Evolutionary conservation across 2,113 vertebrate genomes (phyloP).

Genomic region (Furnarius figulus): DNA sequence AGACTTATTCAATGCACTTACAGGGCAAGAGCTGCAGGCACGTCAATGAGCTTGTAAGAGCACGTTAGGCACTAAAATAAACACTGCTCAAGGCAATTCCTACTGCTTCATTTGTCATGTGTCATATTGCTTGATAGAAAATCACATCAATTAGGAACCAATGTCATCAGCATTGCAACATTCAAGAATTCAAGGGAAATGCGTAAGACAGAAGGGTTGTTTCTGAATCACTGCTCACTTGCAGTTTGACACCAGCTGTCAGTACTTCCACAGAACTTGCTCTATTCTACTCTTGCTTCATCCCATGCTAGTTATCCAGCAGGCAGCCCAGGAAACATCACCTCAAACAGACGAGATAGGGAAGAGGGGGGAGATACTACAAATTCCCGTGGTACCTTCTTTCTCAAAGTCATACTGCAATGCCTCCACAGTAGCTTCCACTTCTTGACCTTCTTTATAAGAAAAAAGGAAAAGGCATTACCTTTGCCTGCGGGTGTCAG

Average conservation of each 20-base stretch:
- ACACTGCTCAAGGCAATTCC: neutral
- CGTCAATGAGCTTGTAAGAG: neutral
- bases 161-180: neutral
- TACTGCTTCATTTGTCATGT: neutral
- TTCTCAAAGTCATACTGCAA: neutral
- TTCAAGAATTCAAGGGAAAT: neutral
- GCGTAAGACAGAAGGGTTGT: neutral
- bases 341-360: neutral
- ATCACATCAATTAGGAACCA: neutral
- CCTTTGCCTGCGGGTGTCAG: neutral
- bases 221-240: neutral
- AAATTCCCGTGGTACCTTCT: neutral
- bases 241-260: neutral
- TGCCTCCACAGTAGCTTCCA: neutral
- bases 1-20: neutral
- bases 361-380: rapidly evolving
- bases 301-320: neutral
- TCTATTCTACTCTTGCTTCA: neutral
- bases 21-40: neutral
- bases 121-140: neutral
- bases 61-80: neutral
- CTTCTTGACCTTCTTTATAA: neutral
- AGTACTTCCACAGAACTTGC: neutral
- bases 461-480: neutral
- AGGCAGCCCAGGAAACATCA: neutral